phyloP scores from a whole-genome alignment of 2,113 vertebrate genomes.

The Anolis sagrei region DNA sequence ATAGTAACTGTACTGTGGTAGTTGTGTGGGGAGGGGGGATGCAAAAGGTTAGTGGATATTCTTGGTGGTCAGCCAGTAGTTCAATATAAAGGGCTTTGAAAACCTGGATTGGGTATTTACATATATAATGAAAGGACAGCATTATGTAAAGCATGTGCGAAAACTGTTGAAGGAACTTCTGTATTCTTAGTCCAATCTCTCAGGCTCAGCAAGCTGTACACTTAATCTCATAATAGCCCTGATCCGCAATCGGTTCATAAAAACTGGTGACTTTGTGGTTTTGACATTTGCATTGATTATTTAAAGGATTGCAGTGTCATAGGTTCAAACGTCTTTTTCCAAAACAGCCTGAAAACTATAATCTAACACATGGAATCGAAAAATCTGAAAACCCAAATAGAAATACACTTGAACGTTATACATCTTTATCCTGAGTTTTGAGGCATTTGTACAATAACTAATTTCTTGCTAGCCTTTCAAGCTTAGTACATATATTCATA shows the following conservation, averaged over 20 bases:
- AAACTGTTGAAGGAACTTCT: slow-evolving; percentile 81
- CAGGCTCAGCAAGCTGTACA: slow-evolving; percentile 77
- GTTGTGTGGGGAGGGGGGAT: slow-evolving; percentile 25
- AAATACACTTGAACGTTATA: slow-evolving; percentile 42
- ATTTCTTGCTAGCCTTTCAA: not conserved
- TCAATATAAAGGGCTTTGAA: slow-evolving; percentile 61
- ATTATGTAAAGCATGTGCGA: slow-evolving; percentile 76
- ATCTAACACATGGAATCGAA: slow-evolving; percentile 61
- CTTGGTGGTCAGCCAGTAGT: slow-evolving; percentile 38
- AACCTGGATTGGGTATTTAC: slow-evolving; percentile 65
- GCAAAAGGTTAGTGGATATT: slow-evolving; percentile 16
- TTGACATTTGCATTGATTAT: slow-evolving; percentile 73
- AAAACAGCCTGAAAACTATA: slow-evolving; percentile 71
- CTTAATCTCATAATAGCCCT: slow-evolving; percentile 90
- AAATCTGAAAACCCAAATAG: slow-evolving; percentile 48
- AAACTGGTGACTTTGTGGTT: slow-evolving; percentile 81
- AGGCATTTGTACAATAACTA: slow-evolving; percentile 26
- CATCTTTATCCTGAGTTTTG: slow-evolving; percentile 49
- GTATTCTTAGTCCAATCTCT: slow-evolving; percentile 83
- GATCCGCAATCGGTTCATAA: slow-evolving; percentile 79
- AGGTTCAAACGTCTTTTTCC: slow-evolving; percentile 68
- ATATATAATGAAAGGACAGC: slow-evolving; percentile 69
- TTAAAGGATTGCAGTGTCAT: slow-evolving; percentile 70
- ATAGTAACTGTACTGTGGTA: slow-evolving; percentile 50
- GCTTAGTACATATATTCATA: not conserved